Conservation (phyloP, 2,888 invertebrate genomes). For the Eucera pruinosa region DNA sequence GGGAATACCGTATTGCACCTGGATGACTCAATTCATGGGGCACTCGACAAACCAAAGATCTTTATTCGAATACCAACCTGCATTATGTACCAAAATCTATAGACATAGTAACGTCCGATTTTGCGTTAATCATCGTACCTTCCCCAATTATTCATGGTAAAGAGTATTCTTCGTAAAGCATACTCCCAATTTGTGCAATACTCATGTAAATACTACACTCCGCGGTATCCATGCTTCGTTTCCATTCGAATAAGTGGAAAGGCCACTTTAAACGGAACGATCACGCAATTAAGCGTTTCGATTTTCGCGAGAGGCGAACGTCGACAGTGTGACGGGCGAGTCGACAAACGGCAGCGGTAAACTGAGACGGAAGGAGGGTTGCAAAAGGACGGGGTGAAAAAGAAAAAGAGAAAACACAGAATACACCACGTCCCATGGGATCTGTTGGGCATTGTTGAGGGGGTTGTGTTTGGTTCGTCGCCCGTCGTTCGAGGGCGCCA, state of each 20-base stretch:
- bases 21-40: slow-evolving; percentile 17
- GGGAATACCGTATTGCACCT: not conserved
- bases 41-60: not conserved
- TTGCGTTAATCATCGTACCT: too few species aligned
- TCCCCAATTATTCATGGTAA: too few species aligned
- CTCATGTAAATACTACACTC: not conserved
- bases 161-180: too few species aligned
- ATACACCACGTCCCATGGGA: slow-evolving; percentile 71
- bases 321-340: slow-evolving; percentile 28
- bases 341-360: slow-evolving; percentile 31
- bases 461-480: slow-evolving; percentile 78
- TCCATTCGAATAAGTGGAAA: slow-evolving; percentile 8
- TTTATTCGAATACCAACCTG: not conserved
- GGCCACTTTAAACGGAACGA: slow-evolving; percentile 36
- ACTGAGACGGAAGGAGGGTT: slow-evolving; percentile 18
- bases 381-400: not conserved
- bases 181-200: not conserved
- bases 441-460: slow-evolving; percentile 77
- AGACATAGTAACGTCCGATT: too few species aligned
- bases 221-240: too few species aligned
- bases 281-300: slow-evolving; percentile 43
- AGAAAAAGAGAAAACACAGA: slow-evolving; percentile 52
- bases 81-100: too few species aligned
- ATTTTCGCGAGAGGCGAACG: slow-evolving; percentile 44
- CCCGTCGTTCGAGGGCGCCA: slow-evolving; percentile 72